phyloP scores from a whole-genome alignment of 2,888 invertebrate genomes.

The Eupithecia pulchellata region DNA sequence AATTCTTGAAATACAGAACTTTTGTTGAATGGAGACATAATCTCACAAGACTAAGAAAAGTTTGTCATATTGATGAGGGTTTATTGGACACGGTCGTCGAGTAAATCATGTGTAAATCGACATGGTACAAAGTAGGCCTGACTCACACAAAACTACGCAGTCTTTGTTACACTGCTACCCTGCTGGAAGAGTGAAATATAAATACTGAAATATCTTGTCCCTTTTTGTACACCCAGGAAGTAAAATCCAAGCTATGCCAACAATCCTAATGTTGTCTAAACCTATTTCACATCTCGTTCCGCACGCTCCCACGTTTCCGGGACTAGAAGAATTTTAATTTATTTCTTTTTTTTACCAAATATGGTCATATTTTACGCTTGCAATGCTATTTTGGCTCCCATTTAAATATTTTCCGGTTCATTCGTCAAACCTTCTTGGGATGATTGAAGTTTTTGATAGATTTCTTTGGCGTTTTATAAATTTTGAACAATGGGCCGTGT shows the following conservation, averaged over 20 bases:
- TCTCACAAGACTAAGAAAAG: not conserved
- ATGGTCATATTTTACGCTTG: slow-evolving; percentile 79
- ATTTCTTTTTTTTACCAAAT: slow-evolving; percentile 63
- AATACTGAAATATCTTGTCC: not conserved
- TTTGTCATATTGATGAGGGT: not conserved
- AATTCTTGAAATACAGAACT: too few relatives aligned
- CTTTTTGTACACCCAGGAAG: slow-evolving; percentile 42
- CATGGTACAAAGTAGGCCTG: not conserved
- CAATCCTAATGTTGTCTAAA: slow-evolving; percentile 63
- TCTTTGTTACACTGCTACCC: not conserved
- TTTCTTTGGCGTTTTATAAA: not conserved
- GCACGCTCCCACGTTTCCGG: slow-evolving; percentile 73
- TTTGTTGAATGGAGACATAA: too few relatives aligned
- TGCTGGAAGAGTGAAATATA: too few relatives aligned
- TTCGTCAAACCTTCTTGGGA: slow-evolving; percentile 77
- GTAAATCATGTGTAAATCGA: not conserved
- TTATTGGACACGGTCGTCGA: not conserved
- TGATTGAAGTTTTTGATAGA: slow-evolving; percentile 71
- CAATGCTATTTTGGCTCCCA: slow-evolving; percentile 80
- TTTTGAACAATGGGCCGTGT: slow-evolving; percentile 11
- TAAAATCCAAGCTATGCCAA: slow-evolving; percentile 55
- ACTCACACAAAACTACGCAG: not conserved
- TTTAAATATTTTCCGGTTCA: slow-evolving; percentile 84
- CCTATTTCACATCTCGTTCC: slow-evolving; percentile 65
- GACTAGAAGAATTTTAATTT: slow-evolving; percentile 71